These are phyloP conservation scores for Tadarida brasiliensis DNA, from an alignment of 2,797 vertebrate genomes.

Conservation along the genomic window DNA sequence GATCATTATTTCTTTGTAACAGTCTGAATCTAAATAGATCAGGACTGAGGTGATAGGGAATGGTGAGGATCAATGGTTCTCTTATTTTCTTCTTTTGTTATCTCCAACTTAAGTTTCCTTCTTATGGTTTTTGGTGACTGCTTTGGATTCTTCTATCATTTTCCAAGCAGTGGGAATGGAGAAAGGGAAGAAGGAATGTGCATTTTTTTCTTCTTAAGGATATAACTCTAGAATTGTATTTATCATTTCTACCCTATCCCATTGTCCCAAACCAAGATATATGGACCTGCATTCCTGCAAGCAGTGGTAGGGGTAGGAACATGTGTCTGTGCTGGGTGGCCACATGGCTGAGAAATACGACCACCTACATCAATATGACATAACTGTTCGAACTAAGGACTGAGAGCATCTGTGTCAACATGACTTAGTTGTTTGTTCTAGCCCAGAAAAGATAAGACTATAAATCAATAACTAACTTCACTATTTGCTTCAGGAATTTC, in stretches of 20 bases:
- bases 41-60: background rate
- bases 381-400: background rate
- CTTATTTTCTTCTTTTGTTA: background rate
- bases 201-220: background rate
- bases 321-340: background rate
- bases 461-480: slow-evolving; percentile 57
- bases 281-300: background rate
- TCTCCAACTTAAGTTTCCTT: background rate
- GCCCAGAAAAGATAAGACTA: background rate
- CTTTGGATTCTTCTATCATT: background rate
- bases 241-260: background rate
- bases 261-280: background rate
- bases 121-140: background rate
- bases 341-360: background rate
- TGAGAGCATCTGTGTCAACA: background rate
- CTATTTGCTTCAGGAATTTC: slow-evolving; percentile 37
- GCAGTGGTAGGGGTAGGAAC: fast-evolving
- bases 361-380: background rate
- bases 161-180: background rate
- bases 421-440: slow-evolving; percentile 61
- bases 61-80: background rate
- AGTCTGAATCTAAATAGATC: background rate
- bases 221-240: background rate
- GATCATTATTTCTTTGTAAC: background rate
- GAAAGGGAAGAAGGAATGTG: background rate